phyloP scores from a whole-genome alignment of 2,888 invertebrate genomes.

The Ormyrus thymus region DNA sequence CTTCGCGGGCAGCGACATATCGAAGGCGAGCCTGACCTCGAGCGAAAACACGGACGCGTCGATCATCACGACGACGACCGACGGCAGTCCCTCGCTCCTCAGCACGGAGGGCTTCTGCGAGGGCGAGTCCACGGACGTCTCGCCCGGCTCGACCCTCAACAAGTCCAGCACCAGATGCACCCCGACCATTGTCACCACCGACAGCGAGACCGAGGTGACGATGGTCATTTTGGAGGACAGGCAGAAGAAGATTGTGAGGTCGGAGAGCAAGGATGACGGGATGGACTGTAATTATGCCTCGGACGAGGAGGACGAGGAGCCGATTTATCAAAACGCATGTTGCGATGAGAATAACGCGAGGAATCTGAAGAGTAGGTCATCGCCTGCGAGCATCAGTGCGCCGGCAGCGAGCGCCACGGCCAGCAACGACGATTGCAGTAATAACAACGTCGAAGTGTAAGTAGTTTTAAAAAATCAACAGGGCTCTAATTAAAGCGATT shows the following conservation, averaged over 20 bases:
- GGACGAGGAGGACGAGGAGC: constrained; percentile 69
- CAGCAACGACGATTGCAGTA: constrained; percentile 54
- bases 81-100: constrained; percentile 72
- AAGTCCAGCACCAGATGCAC: constrained; percentile 66
- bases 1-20: constrained; percentile 72
- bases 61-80: constrained; percentile 82
- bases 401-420: constrained; percentile 27
- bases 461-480: background rate
- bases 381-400: background rate
- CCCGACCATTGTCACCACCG: constrained; percentile 62
- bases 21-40: constrained; percentile 79
- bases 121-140: constrained; percentile 71
- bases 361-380: constrained; percentile 56
- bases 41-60: constrained; percentile 82
- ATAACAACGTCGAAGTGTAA: constrained; percentile 56
- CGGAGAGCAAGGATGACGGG: constrained; percentile 71
- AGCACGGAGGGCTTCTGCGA: constrained; percentile 73
- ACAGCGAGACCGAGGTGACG: constrained; percentile 65
- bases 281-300: constrained; percentile 72
- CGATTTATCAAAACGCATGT: constrained; percentile 69
- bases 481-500: background rate
- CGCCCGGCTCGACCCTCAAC: constrained; percentile 70
- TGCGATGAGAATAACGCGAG: constrained; percentile 64
- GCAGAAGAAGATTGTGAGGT: constrained; percentile 62
- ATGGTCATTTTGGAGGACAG: constrained; percentile 53